A percentile compares a stretch with the other conserved stretches of the same genome.
Conservation (phyloP, 35 echinoderm and acorn worm species). For the Patiria miniata region DNA sequence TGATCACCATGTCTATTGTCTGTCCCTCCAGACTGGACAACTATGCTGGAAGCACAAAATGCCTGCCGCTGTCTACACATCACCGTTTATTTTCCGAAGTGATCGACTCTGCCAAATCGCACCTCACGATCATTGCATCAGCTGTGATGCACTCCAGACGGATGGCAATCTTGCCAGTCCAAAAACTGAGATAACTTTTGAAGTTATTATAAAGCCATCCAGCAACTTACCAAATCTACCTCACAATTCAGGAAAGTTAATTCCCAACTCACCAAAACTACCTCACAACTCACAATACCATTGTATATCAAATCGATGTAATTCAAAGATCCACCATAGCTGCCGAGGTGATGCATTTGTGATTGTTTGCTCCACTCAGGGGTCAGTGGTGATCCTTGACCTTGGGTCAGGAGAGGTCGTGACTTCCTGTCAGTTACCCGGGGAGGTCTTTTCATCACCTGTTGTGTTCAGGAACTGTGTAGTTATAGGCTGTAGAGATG, state of each 20-base stretch:
- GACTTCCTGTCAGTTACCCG: conserved; percentile 26
- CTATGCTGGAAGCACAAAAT: conserved; percentile 34
- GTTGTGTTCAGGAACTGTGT: conserved; percentile 17
- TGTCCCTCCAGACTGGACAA: conserved; percentile 39
- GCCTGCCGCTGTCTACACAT: conserved; percentile 41
- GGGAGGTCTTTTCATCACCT: conserved; percentile 74
- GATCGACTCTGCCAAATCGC: neutral
- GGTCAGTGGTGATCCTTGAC: conserved; percentile 43
- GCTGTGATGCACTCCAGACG: too few relatives aligned
- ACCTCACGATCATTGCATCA: too few relatives aligned
- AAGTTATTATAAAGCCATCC: too few relatives aligned
- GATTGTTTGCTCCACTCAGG: conserved; percentile 36
- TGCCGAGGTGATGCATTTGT: conserved; percentile 18
- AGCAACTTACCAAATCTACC: too few relatives aligned
- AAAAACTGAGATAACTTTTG: too few relatives aligned
- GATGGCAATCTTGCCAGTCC: too few relatives aligned
- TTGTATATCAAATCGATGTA: neutral
- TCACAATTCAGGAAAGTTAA: too few relatives aligned
- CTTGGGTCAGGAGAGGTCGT: conserved; percentile 37
- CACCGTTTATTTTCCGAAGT: conserved; percentile 59
- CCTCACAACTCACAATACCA: neutral
- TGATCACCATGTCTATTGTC: conserved; percentile 57
- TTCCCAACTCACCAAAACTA: too few relatives aligned
- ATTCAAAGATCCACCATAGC: neutral
- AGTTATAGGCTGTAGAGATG: conserved; percentile 65